Percentiles rank a stretch among this genome's conserved stretches.
phyloP scores from a whole-genome alignment of 2,113 vertebrate species.

The Eleginops maclovinus region DNA sequence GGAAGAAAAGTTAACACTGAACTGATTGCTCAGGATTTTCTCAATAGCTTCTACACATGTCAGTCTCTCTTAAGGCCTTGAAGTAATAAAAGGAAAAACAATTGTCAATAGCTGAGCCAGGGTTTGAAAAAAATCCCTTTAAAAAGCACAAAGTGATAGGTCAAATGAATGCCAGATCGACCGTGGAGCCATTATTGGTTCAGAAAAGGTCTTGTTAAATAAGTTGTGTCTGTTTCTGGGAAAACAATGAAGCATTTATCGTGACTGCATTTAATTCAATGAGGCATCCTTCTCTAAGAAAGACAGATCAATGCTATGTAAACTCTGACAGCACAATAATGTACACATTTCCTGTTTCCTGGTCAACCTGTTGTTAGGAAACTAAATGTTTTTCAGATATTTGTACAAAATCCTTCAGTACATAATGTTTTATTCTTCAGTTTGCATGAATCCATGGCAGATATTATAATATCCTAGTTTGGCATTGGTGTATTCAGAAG shows the following conservation, averaged over 20 bases:
- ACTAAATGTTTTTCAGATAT: neutral
- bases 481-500: neutral
- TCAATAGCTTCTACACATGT: neutral
- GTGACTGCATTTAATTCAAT: neutral
- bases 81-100: neutral
- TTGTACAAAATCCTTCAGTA: neutral
- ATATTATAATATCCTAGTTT: neutral
- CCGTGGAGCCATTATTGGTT: neutral
- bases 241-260: neutral
- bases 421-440: neutral
- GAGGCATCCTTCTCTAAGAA: neutral
- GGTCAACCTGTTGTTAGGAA: too few relatives aligned
- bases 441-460: neutral
- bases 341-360: too few relatives aligned
- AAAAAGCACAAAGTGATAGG: neutral
- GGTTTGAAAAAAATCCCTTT: neutral
- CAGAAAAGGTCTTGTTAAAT: neutral
- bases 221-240: neutral
- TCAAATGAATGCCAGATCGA: constrained; percentile 6
- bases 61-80: neutral
- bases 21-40: neutral
- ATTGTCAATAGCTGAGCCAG: neutral
- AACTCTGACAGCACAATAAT: neutral
- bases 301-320: neutral
- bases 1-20: neutral